phyloP scores from a whole-genome alignment of 2,888 invertebrate genomes.

The Dryobotodes eremita region DNA sequence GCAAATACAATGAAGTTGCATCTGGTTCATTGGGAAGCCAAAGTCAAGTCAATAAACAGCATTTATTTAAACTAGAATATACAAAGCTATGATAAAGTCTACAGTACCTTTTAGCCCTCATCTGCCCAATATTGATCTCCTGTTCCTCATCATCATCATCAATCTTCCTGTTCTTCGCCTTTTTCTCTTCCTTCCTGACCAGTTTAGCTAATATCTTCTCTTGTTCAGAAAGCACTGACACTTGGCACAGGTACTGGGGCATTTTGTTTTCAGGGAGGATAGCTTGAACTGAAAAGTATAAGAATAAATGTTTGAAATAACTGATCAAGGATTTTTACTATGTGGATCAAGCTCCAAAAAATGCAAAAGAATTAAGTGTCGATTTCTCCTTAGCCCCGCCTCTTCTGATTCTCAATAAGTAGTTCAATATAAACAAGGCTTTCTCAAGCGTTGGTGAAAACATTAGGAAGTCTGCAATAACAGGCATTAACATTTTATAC shows the following conservation, averaged over 20 bases:
- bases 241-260: slow-evolving; percentile 94
- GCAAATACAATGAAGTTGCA: not conserved
- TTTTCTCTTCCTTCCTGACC: slow-evolving; percentile 96
- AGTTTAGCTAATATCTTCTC: slow-evolving; percentile 95
- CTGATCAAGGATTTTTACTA: no score
- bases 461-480: not conserved
- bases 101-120: slow-evolving; percentile 89
- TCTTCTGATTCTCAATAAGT: not conserved
- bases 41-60: not conserved
- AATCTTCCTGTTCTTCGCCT: slow-evolving; percentile 88
- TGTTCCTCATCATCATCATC: slow-evolving; percentile 88
- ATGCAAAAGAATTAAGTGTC: not conserved
- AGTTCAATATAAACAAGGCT: not conserved
- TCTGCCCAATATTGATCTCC: slow-evolving; percentile 88
- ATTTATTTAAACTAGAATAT: not conserved
- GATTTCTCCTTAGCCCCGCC: not conserved
- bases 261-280: slow-evolving; percentile 86
- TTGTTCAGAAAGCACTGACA: slow-evolving; percentile 95
- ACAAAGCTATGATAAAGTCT: not conserved
- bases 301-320: not conserved
- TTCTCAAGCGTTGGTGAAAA: not conserved
- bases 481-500: not conserved
- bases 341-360: not conserved
- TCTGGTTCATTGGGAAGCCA: no score
- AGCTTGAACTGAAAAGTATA: slow-evolving; percentile 76